phyloP scores from a whole-genome alignment of 2,113 vertebrate species.

The Chunga burmeisteri region DNA sequence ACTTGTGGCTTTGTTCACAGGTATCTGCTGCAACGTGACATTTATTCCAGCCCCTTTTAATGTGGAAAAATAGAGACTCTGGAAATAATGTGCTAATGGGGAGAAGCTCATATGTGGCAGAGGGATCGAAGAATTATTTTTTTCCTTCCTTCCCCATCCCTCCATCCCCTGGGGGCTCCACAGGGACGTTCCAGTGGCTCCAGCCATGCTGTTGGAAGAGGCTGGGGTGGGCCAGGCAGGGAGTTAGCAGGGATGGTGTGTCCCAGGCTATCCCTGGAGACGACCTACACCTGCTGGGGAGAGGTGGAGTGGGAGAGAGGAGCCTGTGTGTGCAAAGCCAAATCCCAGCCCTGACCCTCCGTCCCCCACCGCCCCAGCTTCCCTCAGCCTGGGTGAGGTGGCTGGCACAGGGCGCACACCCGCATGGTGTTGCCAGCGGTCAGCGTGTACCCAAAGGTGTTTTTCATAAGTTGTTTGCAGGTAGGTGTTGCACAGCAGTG shows the following conservation, averaged over 20 bases:
- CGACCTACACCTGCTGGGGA: neutral
- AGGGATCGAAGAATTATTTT: neutral
- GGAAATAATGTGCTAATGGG: neutral
- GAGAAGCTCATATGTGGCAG: fast-evolving
- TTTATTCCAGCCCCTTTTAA: neutral
- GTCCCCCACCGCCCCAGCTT: fast-evolving
- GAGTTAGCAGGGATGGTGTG: neutral
- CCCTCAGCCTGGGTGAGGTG: neutral
- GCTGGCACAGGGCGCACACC: neutral
- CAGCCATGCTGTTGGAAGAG: neutral
- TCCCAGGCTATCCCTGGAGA: neutral
- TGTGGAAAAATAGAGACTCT: neutral
- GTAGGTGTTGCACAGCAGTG: neutral
- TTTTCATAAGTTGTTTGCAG: neutral
- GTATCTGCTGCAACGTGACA: neutral
- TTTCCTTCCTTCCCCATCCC: neutral
- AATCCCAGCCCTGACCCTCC: neutral
- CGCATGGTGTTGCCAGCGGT: fast-evolving
- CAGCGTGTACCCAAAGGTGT: fast-evolving
- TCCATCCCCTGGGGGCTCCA: neutral
- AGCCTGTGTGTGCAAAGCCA: neutral
- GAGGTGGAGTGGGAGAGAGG: neutral
- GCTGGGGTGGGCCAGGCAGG: fast-evolving
- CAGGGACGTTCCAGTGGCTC: fast-evolving
- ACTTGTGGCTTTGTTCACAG: neutral